Base-by-base conservation (phyloP, 2,888 invertebrate genomes). In the Agrenia bidenticulata region DNA sequence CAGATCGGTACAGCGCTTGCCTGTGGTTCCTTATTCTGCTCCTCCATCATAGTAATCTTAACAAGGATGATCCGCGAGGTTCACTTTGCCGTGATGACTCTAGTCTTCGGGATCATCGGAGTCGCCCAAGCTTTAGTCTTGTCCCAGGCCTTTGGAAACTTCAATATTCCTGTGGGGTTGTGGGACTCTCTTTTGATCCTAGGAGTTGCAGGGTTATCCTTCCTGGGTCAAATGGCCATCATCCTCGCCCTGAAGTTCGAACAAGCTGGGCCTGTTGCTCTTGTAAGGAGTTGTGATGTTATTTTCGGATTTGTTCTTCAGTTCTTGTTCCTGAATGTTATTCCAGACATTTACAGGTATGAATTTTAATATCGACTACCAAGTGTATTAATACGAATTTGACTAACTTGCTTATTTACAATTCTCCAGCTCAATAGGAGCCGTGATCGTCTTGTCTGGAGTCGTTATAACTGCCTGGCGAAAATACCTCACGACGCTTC, bases 271-370 rank as follows among this genome's bases (percentile, higher is more conserved):
- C 92, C 93, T 23, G 93, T 94, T 1, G 89, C 94, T 0, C 91
- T 94, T 69, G 92, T 93, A 15, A 85, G 94, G 26, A 91, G 92
- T 62, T 90, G 90, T 15, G 93, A 94, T 79, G 93, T 94, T 73
- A 89, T 94, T 1, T 93, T 93, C 81, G 93, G 93, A 57, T 75
- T 73, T 61, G 2, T 72, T 1, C 60, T 73, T 0, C 75, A 75
- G 61, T 73, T 67, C 27, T 17, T 72, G 13, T 72, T 75, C 61
- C 45, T 70, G 9, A 49, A 61, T 11, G 69, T 72, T 2, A 45
- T 64, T 15, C 75, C 75, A 2, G 67, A 71, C 55, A 17, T 63
- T 13, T 67, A 54, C 37, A 74, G 74, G 70, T 68, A 67, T 23
- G 41, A 23, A 13, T n/a, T n/a, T n/a, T n/a, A n/a, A n/a, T n/a